A percentile compares a stretch with the other conserved stretches of the same genome.
These are phyloP conservation scores for Malurus leucopterus DNA, from an alignment of 2,797 vertebrate genomes.

Conservation along the genomic window DNA sequence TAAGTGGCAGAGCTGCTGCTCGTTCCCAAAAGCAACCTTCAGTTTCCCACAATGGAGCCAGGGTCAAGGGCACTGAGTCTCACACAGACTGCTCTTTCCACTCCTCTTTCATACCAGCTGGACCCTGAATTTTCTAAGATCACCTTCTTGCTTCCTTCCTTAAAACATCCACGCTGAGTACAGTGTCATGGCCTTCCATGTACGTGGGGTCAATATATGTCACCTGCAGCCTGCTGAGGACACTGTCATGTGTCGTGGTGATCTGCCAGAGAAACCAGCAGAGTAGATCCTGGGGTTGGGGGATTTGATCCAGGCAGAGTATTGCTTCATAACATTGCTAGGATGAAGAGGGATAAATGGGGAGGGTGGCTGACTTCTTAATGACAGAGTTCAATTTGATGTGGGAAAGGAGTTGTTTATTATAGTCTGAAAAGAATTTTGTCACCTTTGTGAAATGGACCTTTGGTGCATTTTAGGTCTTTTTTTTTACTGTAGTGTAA, in stretches of 20 bases:
- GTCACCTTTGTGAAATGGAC: not conserved
- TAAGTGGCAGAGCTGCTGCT: conserved; percentile 34
- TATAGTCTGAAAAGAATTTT: not conserved
- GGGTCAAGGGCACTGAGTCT: not conserved
- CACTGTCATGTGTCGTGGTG: rapidly evolving
- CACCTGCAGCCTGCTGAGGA: not conserved
- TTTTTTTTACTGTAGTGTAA: not conserved
- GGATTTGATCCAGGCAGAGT: not conserved
- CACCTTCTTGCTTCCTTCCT: not conserved
- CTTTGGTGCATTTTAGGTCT: not conserved
- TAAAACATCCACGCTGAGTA: not conserved
- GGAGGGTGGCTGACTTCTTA: not conserved
- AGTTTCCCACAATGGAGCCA: not conserved
- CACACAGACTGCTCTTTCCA: not conserved
- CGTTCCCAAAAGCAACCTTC: conserved; percentile 7
- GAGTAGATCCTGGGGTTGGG: not conserved
- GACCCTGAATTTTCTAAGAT: not conserved
- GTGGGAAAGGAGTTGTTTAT: not conserved
- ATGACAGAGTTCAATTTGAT: not conserved
- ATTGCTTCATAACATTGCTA: not conserved
- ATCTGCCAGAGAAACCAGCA: not conserved
- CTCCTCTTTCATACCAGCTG: not conserved
- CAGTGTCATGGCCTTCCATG: rapidly evolving
- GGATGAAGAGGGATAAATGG: not conserved
- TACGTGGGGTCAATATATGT: not conserved